A percentile compares a stretch with the other conserved stretches of the same genome.
phyloP scores from a whole-genome alignment of 1,140 invertebrate genomes.

The Samia ricini region DNA sequence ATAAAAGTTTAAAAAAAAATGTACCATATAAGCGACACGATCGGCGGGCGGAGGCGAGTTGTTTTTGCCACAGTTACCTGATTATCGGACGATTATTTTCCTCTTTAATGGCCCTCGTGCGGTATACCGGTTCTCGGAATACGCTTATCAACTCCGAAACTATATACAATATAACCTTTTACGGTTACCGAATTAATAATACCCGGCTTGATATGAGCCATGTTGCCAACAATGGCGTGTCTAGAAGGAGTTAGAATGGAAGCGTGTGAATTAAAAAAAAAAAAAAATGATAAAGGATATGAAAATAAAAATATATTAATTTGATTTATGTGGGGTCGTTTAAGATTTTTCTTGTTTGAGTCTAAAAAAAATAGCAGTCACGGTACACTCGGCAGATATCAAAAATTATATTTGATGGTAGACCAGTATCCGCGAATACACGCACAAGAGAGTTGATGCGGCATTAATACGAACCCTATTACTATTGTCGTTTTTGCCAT shows the following conservation, averaged over 20 bases:
- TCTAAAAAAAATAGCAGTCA: no score
- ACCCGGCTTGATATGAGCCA: not conserved
- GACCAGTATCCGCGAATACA: no score
- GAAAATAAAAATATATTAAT: not conserved
- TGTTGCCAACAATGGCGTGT: not conserved
- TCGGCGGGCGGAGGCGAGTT: slow-evolving; percentile 31
- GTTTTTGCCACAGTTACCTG: slow-evolving; percentile 43
- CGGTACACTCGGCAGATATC: no score
- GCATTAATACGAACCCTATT: no score
- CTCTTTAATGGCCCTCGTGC: not conserved
- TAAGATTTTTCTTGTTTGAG: no score
- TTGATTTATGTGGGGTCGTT: no score
- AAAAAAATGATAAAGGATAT: not conserved
- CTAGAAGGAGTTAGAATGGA: not conserved
- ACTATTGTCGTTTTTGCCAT: no score
- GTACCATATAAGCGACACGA: slow-evolving; percentile 28
- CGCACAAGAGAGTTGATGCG: no score
- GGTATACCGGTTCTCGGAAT: not conserved
- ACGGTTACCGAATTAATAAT: not conserved
- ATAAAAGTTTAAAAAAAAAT: slow-evolving; percentile 42
- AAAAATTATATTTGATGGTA: no score
- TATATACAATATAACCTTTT: no score
- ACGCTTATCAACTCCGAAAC: not conserved
- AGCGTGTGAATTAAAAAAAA: not conserved
- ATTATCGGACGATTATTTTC: slow-evolving; percentile 29